Percentiles rank a stretch among this genome's conserved stretches.
These are phyloP conservation scores for Willowsia nigromaculata DNA, from an alignment of 2,888 invertebrate genomes.

Conservation along the genomic window DNA sequence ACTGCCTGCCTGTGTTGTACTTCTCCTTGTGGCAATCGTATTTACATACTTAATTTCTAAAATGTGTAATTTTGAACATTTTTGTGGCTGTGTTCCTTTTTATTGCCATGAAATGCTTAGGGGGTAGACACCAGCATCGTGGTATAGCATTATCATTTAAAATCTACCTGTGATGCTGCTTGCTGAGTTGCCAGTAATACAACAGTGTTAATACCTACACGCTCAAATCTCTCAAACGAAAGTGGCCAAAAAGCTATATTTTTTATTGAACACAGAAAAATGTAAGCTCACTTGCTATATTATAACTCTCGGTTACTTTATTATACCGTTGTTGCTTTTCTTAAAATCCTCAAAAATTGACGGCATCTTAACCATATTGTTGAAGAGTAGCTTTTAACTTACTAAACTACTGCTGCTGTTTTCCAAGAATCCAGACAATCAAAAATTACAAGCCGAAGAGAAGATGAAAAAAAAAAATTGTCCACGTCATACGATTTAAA, in stretches of 20 bases:
- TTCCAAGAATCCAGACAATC: constrained; percentile 58
- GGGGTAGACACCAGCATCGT: constrained; percentile 44
- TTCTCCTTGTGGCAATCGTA: constrained; percentile 60
- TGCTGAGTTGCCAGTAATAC: constrained; percentile 10
- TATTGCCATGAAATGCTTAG: constrained; percentile 52
- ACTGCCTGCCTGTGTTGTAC: background rate
- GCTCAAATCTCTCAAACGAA: background rate
- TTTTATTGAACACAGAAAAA: background rate
- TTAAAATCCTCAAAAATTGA: background rate
- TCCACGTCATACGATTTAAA: constrained; percentile 57
- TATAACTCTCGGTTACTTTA: background rate
- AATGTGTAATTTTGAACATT: constrained; percentile 62
- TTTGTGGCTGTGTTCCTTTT: constrained; percentile 25
- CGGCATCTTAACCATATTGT: background rate
- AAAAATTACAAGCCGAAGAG: constrained; percentile 48
- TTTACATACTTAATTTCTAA: constrained; percentile 65
- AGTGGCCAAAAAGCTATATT: constrained; percentile 11
- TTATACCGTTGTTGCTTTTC: background rate
- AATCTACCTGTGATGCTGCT: constrained; percentile 21
- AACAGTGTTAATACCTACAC: constrained; percentile 12
- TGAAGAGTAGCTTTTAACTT: background rate
- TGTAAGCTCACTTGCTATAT: background rate
- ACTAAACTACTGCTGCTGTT: background rate
- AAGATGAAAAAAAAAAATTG: constrained; percentile 27
- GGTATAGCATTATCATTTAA: constrained; percentile 33